Evolutionary conservation across 1,140 invertebrate genomes (phyloP).

Genomic region (Ostrea denselamellosa): DNA sequence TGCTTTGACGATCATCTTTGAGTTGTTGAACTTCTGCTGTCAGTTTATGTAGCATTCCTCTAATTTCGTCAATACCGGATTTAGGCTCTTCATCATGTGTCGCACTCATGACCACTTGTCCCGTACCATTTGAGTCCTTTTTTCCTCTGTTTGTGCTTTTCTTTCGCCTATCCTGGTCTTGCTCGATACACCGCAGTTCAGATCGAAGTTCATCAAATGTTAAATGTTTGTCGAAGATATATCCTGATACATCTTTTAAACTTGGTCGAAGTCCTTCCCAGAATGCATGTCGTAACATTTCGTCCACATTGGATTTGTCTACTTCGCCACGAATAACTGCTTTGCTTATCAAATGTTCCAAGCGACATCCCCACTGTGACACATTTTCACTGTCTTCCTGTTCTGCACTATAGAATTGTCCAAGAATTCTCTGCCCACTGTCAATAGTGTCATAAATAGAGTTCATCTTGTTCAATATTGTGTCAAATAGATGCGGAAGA

Average conservation of each 20-base stretch:
- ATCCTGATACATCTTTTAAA: slow-evolving; percentile 30
- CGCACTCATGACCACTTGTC: background rate
- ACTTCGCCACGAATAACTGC: slow-evolving; percentile 2
- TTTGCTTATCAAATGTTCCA: slow-evolving; percentile 5
- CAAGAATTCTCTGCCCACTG: background rate
- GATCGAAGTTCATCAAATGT: slow-evolving; percentile 31
- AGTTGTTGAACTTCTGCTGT: background rate
- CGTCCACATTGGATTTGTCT: background rate
- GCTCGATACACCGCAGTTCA: background rate
- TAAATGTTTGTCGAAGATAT: slow-evolving; percentile 16
- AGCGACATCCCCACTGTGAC: background rate
- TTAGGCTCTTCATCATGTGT: background rate
- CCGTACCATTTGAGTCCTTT: background rate
- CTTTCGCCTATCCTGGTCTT: background rate
- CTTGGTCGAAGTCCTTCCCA: background rate
- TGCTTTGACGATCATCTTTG: background rate
- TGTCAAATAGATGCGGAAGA: background rate
- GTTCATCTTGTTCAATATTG: background rate
- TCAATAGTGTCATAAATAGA: slow-evolving; percentile 35
- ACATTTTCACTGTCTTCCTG: slow-evolving; percentile 4
- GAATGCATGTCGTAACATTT: slow-evolving; percentile 27
- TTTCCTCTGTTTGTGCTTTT: background rate
- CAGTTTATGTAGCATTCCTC: background rate
- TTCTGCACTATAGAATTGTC: slow-evolving; percentile 32
- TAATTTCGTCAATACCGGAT: background rate